Base-by-base conservation (phyloP, 2,797 vertebrate genomes). In the Hyperoplus lanceolatus region DNA sequence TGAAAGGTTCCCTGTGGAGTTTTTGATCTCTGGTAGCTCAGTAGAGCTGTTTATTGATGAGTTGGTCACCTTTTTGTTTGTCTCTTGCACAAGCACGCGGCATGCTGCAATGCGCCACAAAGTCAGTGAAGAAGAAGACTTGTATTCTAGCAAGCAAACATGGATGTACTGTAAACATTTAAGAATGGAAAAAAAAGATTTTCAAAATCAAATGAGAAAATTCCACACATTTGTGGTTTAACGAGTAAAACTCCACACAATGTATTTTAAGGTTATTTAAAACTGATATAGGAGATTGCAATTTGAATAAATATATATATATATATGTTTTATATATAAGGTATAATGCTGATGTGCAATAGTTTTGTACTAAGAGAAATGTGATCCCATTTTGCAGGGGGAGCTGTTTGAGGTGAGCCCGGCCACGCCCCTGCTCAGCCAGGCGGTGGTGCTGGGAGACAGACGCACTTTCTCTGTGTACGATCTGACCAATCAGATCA, bases 321-420 rank as follows among this genome's bases (percentile, higher is more conserved):
- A 41, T 55, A 21, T 21, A 29, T 29, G 29, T 55, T 61, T 16
- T 43, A 51, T 12, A 15, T 41, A 11, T 14, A 6, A 9, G 29
- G 10, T 46, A 2, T 21, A 9, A 4, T 41, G n/a, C 14, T 15
- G 29, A 29, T 29, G 13, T 60, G 13, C 38, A 29, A 2, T 8
- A 6, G 3, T 39, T 59, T 59, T 7, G 10, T 29, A 21, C 43
- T 79, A 21, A 55, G 46, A 68, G 4, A 49, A 41, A 49, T 51
- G 2, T n/a, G 38, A 8, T 81, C 68, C 81, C 7, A 16, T 79
- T 84, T 81, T 96, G 93, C 94, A 97, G 92, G 96, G 96, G 36
- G 96, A 97, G 85, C 92, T 96, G 21, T 93, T 98, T 85, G 97
- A 99, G 66, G 90, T 99, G 87, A 96, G 76, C 46, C 98, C 97